Evolutionary conservation across 2,113 vertebrate species (phyloP).

Genomic region (Phaetusa simplex): DNA sequence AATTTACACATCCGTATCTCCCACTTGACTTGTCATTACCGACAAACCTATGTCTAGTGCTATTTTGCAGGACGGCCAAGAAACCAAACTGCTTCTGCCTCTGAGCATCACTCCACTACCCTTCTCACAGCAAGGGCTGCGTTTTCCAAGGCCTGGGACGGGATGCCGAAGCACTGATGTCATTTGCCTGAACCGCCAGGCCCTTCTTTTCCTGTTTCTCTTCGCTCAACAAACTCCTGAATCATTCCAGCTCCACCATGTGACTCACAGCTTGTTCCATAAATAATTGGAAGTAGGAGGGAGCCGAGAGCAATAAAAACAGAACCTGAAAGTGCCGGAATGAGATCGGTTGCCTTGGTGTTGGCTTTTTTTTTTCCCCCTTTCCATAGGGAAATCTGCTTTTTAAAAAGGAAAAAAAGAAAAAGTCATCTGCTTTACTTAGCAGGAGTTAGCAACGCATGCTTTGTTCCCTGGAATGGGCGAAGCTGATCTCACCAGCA

Average conservation of each 20-base stretch:
- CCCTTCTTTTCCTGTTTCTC: conserved; percentile 54
- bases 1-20: neutral
- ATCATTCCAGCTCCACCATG: conserved; percentile 35
- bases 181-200: conserved; percentile 7
- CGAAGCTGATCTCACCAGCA: conserved; percentile 9
- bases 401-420: neutral
- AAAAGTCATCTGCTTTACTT: conserved; percentile 29
- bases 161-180: conserved; percentile 53
- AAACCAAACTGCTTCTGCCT: neutral
- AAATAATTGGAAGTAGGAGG: conserved; percentile 54
- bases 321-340: conserved; percentile 30
- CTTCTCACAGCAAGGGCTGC: neutral
- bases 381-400: conserved; percentile 9
- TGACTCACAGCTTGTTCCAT: conserved; percentile 31
- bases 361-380: neutral
- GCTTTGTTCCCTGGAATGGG: neutral
- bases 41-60: neutral
- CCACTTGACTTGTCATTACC: neutral
- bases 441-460: neutral
- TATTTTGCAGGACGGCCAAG: neutral
- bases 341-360: neutral
- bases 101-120: neutral
- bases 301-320: conserved; percentile 17
- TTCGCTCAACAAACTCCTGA: neutral
- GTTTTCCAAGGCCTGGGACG: neutral